These are phyloP conservation scores for Agapornis canus DNA, from an alignment of 2,797 vertebrate species.

Conservation along the genomic window DNA sequence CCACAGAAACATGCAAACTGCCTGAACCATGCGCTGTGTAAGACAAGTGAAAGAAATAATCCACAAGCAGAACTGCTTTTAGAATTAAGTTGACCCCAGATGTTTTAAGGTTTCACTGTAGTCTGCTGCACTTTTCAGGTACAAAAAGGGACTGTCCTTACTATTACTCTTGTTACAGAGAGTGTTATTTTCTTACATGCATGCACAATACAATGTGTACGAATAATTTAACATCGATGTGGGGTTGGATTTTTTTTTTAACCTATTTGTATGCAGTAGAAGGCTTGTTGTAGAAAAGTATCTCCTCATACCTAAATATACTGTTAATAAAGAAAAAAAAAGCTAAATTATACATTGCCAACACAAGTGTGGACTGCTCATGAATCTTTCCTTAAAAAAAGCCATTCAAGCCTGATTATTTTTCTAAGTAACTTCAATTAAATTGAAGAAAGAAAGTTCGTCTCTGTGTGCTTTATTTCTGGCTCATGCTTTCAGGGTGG, in stretches of 20 bases:
- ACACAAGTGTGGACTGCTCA: slow-evolving; percentile 74
- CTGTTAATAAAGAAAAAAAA: slow-evolving; percentile 67
- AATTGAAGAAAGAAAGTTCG: slow-evolving; percentile 75
- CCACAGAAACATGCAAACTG: neutral
- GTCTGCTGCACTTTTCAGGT: slow-evolving; percentile 70
- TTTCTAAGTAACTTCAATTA: slow-evolving; percentile 86
- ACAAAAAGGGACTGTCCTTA: slow-evolving; percentile 71
- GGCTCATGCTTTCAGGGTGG: neutral
- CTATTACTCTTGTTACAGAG: slow-evolving; percentile 76
- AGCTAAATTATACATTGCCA: slow-evolving; percentile 76
- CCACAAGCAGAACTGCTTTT: slow-evolving; percentile 38
- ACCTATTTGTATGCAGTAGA: slow-evolving; percentile 77
- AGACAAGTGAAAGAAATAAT: neutral
- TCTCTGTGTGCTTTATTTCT: slow-evolving; percentile 70
- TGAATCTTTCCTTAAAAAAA: slow-evolving; percentile 78
- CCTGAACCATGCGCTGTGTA: neutral
- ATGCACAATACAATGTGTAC: slow-evolving; percentile 72
- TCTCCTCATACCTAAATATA: slow-evolving; percentile 71
- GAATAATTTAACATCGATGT: slow-evolving; percentile 71
- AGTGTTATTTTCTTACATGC: slow-evolving; percentile 76
- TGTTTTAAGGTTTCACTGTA: slow-evolving; percentile 34
- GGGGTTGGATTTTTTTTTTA: slow-evolving; percentile 70
- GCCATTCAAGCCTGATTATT: slow-evolving; percentile 84
- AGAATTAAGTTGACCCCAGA: slow-evolving; percentile 21
- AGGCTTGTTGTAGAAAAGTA: slow-evolving; percentile 72